phyloP scores from a whole-genome alignment of 2,888 invertebrate genomes.

The Elaeidobius kamerunicus region DNA sequence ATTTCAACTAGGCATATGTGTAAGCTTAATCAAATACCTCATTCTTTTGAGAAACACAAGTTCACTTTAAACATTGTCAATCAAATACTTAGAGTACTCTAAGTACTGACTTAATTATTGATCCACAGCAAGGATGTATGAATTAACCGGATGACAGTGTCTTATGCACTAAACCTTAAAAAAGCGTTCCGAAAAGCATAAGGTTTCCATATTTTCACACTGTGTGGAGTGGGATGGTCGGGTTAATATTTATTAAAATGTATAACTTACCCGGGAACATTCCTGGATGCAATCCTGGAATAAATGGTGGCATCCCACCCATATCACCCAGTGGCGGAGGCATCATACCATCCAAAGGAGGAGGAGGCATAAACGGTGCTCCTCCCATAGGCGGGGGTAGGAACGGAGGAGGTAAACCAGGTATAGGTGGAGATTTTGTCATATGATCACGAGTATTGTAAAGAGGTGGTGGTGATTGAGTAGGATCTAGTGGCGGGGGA shows the following conservation, averaged over 20 bases:
- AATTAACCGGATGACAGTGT: no score
- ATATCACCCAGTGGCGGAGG: conserved; percentile 48
- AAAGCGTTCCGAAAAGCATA: no score
- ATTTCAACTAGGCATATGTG: no score
- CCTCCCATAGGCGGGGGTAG: conserved; percentile 64
- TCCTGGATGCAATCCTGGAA: conserved; percentile 49
- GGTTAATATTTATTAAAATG: background rate
- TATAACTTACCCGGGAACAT: conserved; percentile 44
- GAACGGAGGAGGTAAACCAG: conserved; percentile 58
- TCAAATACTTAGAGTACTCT: background rate
- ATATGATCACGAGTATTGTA: conserved; percentile 47
- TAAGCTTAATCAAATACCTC: no score
- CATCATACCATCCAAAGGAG: conserved; percentile 58
- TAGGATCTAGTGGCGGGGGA: conserved; percentile 50
- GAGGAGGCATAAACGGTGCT: conserved; percentile 16
- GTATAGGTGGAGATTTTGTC: conserved; percentile 51
- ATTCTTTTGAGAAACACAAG: no score
- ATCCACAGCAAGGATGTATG: no score
- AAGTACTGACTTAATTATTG: background rate
- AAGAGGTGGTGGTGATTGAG: conserved; percentile 50
- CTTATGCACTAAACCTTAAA: background rate
- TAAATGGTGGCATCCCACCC: conserved; percentile 43
- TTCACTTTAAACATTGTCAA: no score
- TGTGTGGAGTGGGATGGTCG: no score
- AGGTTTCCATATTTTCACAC: no score